Conservation (phyloP, 2,797 vertebrate species). For the Pteropus rufus region DNA sequence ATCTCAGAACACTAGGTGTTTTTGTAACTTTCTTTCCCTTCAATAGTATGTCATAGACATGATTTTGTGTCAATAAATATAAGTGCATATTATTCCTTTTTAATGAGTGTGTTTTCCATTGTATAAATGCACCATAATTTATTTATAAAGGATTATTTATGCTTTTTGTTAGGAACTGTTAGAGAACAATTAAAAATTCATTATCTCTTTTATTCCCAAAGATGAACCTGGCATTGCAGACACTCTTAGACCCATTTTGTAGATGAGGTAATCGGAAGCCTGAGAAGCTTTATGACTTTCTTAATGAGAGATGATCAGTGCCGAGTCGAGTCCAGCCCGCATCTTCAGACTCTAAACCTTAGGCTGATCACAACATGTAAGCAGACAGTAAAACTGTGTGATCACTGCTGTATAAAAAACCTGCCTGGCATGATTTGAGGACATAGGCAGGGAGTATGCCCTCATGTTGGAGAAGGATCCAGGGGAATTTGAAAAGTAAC, state of each 20-base stretch:
- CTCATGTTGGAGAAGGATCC: not conserved
- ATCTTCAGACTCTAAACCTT: not conserved
- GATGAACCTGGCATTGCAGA: not conserved
- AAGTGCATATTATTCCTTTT: not conserved
- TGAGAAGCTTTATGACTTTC: not conserved
- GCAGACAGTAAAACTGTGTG: not conserved
- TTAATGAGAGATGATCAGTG: not conserved
- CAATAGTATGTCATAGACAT: not conserved
- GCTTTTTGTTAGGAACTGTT: not conserved
- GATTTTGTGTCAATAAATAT: not conserved
- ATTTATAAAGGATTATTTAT: conserved; percentile 6
- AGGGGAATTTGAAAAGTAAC: not conserved
- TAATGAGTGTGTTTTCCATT: not conserved
- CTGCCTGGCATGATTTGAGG: not conserved
- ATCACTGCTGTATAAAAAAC: not conserved
- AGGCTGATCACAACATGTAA: not conserved
- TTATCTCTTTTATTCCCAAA: not conserved
- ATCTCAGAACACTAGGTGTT: not conserved
- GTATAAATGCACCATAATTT: not conserved
- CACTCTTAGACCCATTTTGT: not conserved
- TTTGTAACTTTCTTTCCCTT: not conserved
- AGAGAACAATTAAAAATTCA: not conserved
- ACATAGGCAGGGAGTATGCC: not conserved
- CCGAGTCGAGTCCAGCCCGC: not conserved
- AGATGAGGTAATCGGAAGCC: not conserved